These are phyloP conservation scores for Leptestheria dahalacensis DNA, from an alignment of 1,140 invertebrate genomes.

Conservation along the genomic window DNA sequence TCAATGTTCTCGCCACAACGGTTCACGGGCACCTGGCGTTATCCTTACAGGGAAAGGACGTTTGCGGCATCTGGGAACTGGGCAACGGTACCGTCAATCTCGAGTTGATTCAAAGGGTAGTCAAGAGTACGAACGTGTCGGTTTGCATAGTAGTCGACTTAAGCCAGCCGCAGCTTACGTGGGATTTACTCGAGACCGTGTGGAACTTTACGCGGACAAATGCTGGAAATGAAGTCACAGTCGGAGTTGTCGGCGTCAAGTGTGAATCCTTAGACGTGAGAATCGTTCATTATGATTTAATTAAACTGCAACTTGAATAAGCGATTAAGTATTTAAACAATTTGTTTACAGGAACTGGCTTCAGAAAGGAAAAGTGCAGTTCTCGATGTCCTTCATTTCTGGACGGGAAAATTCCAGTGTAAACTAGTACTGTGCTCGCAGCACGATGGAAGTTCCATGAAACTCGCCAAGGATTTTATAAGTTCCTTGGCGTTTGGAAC, in stretches of 20 bases:
- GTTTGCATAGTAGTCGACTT: slow-evolving; percentile 5
- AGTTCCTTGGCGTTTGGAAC: slow-evolving; percentile 8
- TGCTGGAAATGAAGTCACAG: not conserved
- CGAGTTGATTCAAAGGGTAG: not conserved
- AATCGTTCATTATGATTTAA: not conserved
- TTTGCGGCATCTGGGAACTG: slow-evolving; percentile 78
- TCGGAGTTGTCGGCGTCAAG: slow-evolving; percentile 10
- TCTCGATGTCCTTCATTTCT: not conserved
- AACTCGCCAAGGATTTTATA: slow-evolving; percentile 10
- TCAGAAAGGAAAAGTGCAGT: slow-evolving; percentile 2
- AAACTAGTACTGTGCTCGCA: slow-evolving; percentile 7
- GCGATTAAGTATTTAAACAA: not conserved
- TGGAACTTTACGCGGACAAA: not conserved
- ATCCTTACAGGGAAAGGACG: slow-evolving; percentile 45
- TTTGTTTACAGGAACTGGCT: not conserved
- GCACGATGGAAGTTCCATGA: not conserved
- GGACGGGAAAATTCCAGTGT: not conserved
- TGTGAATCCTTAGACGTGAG: slow-evolving; percentile 8
- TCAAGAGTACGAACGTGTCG: not conserved
- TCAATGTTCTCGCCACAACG: not conserved
- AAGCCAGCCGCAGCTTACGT: not conserved
- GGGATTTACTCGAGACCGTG: slow-evolving; percentile 2
- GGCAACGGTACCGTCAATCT: slow-evolving; percentile 43
- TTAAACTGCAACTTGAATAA: not conserved
- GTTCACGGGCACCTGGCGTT: not conserved